Percentiles rank a stretch among this genome's conserved stretches.
Conservation (phyloP, 2,888 invertebrate genomes). For the Malthinus flaveolus region DNA sequence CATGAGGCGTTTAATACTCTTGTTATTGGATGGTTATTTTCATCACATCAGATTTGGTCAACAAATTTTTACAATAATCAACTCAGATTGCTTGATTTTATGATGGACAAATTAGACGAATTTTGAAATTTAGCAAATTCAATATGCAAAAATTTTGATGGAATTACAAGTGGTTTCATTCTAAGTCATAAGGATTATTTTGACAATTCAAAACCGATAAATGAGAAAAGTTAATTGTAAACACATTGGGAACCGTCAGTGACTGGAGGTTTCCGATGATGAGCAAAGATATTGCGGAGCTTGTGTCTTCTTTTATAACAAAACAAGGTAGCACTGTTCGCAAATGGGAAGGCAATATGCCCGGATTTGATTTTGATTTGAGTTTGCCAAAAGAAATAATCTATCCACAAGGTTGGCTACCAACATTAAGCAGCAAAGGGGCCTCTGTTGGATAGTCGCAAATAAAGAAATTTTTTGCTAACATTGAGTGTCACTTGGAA, state of each 20-base stretch:
- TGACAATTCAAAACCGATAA: too few species aligned
- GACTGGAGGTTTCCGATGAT: slow-evolving; percentile 14
- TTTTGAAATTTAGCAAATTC: too few species aligned
- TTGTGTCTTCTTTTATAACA: background rate
- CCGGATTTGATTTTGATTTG: slow-evolving; percentile 9
- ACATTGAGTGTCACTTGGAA: background rate
- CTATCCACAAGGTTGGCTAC: background rate
- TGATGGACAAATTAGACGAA: too few species aligned
- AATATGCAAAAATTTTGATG: too few species aligned
- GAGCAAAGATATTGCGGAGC: background rate
- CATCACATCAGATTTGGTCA: too few species aligned
- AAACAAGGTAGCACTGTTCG: slow-evolving; percentile 7
- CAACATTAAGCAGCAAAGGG: slow-evolving; percentile 11
- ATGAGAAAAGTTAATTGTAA: slow-evolving; percentile 5
- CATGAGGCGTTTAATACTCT: too few species aligned
- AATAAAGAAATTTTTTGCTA: slow-evolving; percentile 11
- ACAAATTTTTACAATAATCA: too few species aligned
- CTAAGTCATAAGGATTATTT: too few species aligned
- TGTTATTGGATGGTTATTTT: too few species aligned
- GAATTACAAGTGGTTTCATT: too few species aligned
- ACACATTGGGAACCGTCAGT: slow-evolving; percentile 4
- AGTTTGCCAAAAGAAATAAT: too few species aligned
- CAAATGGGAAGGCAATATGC: slow-evolving; percentile 1
- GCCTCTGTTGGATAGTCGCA: slow-evolving; percentile 5
- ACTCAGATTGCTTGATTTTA: too few species aligned